Conservation (phyloP, 2,113 vertebrate genomes). For the Alectura lathami region DNA sequence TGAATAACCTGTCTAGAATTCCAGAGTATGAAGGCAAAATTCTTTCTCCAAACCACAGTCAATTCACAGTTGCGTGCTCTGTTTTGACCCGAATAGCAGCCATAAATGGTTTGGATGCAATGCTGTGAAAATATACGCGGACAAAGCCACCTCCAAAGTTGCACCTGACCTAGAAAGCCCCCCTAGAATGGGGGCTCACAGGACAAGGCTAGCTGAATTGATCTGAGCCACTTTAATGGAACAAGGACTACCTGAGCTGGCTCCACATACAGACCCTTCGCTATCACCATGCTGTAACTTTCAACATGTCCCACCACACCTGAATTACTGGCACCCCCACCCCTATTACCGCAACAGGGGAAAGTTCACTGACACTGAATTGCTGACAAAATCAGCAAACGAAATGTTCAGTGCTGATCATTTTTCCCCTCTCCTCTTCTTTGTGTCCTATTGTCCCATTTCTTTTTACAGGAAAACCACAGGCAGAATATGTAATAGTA, state of each 20-base stretch:
- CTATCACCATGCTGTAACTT: not conserved
- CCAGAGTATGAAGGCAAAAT: not conserved
- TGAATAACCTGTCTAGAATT: conserved; percentile 2
- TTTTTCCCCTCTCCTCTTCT: not conserved
- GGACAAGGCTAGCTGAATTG: not conserved
- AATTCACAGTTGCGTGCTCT: not conserved
- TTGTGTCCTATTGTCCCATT: not conserved
- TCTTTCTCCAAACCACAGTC: not conserved
- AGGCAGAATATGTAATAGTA: not conserved
- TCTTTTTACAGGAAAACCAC: not conserved
- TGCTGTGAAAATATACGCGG: not conserved
- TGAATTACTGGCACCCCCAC: not conserved
- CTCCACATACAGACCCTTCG: not conserved
- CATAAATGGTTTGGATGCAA: not conserved
- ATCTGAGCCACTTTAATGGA: not conserved
- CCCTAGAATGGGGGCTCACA: accelerated
- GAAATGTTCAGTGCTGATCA: not conserved
- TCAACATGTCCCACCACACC: not conserved
- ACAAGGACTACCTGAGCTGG: not conserved
- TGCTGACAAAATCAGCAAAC: not conserved
- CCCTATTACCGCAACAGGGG: accelerated
- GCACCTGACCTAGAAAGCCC: not conserved
- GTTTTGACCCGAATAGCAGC: not conserved
- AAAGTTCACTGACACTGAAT: not conserved
- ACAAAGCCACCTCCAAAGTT: not conserved